Conservation (phyloP, 2,113 vertebrate species). For the Vulpes lagopus region DNA sequence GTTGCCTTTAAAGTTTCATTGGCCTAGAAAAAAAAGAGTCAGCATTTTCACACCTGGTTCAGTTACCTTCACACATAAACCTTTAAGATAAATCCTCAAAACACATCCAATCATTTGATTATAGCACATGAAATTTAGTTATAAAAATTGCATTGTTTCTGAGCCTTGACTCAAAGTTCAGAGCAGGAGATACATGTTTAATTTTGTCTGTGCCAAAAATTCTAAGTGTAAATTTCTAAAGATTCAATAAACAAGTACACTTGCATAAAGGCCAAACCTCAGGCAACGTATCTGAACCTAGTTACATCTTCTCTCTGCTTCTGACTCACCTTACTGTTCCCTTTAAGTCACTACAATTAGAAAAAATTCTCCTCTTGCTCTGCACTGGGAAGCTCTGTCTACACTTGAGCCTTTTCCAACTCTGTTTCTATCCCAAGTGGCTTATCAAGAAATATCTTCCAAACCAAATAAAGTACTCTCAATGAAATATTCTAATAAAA, state of each 20-base stretch:
- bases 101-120: background rate
- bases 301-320: background rate
- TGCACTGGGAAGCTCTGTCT: background rate
- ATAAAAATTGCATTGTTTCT: background rate
- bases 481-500: background rate
- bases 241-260: background rate
- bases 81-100: background rate
- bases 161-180: background rate
- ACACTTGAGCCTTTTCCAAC: background rate
- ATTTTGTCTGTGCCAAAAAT: background rate
- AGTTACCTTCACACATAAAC: constrained; percentile 16
- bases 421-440: background rate
- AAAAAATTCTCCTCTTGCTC: background rate
- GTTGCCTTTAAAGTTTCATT: background rate
- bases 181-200: background rate
- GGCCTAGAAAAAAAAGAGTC: background rate
- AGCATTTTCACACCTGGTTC: background rate
- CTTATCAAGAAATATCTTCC: constrained; percentile 49
- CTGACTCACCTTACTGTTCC: background rate
- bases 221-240: constrained; percentile 1
- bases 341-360: background rate
- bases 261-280: background rate
- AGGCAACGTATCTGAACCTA: background rate
- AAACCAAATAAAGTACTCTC: background rate
- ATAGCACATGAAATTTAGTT: background rate